Evolutionary conservation across 2,888 invertebrate species (phyloP).

Genomic region (Amblyjoppa fuscipennis): DNA sequence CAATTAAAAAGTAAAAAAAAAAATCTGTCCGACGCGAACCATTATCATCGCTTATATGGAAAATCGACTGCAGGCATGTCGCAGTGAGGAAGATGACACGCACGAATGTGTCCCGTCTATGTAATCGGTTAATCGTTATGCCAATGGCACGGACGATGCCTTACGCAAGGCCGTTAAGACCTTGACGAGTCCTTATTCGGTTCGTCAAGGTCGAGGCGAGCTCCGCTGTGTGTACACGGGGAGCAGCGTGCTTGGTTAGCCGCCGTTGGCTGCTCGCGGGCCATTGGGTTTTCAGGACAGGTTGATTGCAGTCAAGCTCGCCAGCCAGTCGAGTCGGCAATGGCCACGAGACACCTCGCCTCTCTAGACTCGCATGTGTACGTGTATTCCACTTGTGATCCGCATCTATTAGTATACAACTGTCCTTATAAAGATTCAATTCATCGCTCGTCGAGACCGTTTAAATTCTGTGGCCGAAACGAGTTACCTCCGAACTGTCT

Average conservation of each 20-base stretch:
- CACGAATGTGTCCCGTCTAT: slow-evolving; percentile 52
- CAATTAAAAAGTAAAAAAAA: not conserved
- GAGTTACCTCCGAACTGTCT: slow-evolving; percentile 27
- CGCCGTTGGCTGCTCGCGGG: slow-evolving; percentile 68
- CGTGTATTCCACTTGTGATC: slow-evolving; percentile 17
- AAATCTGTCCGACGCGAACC: not conserved
- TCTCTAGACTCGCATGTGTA: slow-evolving; percentile 11
- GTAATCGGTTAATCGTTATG: slow-evolving; percentile 78
- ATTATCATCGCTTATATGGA: slow-evolving; percentile 12
- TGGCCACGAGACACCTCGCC: slow-evolving; percentile 17
- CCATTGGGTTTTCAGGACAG: slow-evolving; percentile 82
- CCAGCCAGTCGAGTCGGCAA: slow-evolving; percentile 50
- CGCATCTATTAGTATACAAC: slow-evolving; percentile 29
- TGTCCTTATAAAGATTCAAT: slow-evolving; percentile 73
- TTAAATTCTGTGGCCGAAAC: slow-evolving; percentile 12
- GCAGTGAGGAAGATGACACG: slow-evolving; percentile 33
- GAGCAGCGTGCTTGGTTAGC: slow-evolving; percentile 9
- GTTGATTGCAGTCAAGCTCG: slow-evolving; percentile 61
- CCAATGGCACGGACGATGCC: slow-evolving; percentile 76
- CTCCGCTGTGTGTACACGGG: slow-evolving; percentile 34
- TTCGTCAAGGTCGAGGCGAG: slow-evolving; percentile 80
- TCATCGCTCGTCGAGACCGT: slow-evolving; percentile 48
- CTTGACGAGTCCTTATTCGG: slow-evolving; percentile 82
- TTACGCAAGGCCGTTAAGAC: slow-evolving; percentile 80
- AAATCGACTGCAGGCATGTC: not conserved